Percentiles rank a stretch among this genome's conserved stretches.
phyloP scores from a whole-genome alignment of 2,113 vertebrate species.

The Muntiacus muntjak region DNA sequence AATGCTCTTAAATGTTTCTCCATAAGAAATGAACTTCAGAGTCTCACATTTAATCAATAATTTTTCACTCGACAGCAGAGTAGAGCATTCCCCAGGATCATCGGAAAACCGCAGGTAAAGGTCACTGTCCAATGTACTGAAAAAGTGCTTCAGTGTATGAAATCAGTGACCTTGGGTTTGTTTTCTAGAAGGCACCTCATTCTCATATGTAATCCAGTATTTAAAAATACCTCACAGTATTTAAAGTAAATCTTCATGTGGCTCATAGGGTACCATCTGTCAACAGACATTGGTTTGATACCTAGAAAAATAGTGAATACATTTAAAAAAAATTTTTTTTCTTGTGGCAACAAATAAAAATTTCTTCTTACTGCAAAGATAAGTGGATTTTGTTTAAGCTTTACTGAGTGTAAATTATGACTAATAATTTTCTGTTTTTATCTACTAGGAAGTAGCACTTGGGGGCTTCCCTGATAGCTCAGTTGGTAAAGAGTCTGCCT shows the following conservation, averaged over 20 bases:
- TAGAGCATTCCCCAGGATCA: background rate
- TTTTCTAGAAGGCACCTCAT: background rate
- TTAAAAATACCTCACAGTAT: background rate
- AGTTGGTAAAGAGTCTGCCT: background rate
- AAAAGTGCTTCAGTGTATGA: background rate
- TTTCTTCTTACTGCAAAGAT: background rate
- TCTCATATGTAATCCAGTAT: background rate
- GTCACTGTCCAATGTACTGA: conserved; percentile 41
- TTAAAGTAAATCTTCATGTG: background rate
- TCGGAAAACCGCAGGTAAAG: background rate
- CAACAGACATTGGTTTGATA: background rate
- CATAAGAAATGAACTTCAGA: background rate
- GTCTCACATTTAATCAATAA: conserved; percentile 15
- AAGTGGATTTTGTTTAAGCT: background rate
- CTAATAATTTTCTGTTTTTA: background rate
- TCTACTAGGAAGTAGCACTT: background rate
- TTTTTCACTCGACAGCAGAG: background rate
- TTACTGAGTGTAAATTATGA: background rate
- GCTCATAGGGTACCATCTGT: background rate
- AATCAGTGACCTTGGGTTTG: background rate
- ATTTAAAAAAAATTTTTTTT: background rate
- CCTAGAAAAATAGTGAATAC: background rate
- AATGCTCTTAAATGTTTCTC: conserved; percentile 4
- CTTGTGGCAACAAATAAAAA: background rate
- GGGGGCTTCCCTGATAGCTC: background rate